Conservation (phyloP, 37 sponge, comb jelly and placozoan genomes). For the Aphrocallistes beatrix region DNA sequence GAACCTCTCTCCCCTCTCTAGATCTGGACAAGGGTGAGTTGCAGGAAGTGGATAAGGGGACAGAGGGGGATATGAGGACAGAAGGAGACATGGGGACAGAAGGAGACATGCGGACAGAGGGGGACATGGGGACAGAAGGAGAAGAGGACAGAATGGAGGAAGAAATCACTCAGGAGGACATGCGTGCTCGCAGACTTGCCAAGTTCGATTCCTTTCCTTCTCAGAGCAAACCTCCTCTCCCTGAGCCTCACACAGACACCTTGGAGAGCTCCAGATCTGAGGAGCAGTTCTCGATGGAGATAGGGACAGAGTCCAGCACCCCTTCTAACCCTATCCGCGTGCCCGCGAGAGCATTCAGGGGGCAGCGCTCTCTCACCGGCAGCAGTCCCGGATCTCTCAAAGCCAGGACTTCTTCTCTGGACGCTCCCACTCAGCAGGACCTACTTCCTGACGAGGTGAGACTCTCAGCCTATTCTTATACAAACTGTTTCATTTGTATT, state of each 20-base stretch:
- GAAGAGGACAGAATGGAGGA: background rate
- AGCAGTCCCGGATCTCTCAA: no score
- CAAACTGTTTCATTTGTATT: no score
- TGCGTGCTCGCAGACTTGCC: background rate
- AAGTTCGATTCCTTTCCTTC: background rate
- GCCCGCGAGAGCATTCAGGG: no score
- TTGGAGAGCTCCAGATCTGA: background rate
- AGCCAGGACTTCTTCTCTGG: no score
- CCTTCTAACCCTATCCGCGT: no score
- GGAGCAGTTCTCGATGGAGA: conserved; percentile 2
- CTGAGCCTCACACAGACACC: no score
- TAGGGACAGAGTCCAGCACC: background rate
- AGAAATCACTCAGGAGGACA: background rate
- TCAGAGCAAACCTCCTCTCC: background rate
- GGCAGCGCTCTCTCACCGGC: no score
- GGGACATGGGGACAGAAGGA: background rate
- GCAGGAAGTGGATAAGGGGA: background rate
- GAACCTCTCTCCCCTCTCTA: no score
- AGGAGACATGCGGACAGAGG: background rate
- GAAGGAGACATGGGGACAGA: background rate
- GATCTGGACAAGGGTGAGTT: background rate
- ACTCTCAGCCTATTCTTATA: no score
- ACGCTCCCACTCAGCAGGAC: no score
- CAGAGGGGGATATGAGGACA: background rate
- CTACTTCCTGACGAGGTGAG: no score